These are phyloP conservation scores for Parelbella ahira DNA, from an alignment of 2,888 invertebrate genomes.

Conservation along the genomic window DNA sequence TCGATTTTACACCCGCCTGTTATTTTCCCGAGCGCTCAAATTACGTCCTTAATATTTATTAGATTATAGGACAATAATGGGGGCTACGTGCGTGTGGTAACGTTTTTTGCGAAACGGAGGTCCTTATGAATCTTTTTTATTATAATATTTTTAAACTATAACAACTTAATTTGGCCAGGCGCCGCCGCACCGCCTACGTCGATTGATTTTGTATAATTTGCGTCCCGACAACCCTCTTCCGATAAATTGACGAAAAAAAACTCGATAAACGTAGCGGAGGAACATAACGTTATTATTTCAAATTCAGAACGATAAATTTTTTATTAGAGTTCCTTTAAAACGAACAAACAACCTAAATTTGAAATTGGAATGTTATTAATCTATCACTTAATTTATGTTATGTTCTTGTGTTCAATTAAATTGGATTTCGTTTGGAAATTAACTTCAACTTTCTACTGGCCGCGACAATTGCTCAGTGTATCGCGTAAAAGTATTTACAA, in stretches of 20 bases:
- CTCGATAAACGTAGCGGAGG: constrained; percentile 32
- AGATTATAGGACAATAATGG: constrained; percentile 63
- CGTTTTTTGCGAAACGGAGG: constrained; percentile 62
- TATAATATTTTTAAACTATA: constrained; percentile 66
- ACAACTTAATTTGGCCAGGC: constrained; percentile 77
- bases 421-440: too few species aligned
- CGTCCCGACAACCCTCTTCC: constrained; percentile 54
- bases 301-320: constrained; percentile 7
- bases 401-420: too few species aligned
- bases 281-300: constrained; percentile 18
- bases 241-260: constrained; percentile 58
- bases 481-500: constrained; percentile 3
- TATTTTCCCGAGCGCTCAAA: constrained; percentile 54
- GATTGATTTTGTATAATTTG: constrained; percentile 75
- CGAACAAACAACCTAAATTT: too few species aligned
- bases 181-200: constrained; percentile 70
- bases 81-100: constrained; percentile 67
- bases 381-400: too few species aligned
- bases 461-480: neutral
- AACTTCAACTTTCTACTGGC: too few species aligned
- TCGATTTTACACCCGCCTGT: constrained; percentile 45
- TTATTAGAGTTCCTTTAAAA: too few species aligned
- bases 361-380: too few species aligned
- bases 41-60: constrained; percentile 57
- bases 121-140: constrained; percentile 55